Evolutionary conservation across 2,113 vertebrate species (phyloP).

Genomic region (Falcunculus frontatus): DNA sequence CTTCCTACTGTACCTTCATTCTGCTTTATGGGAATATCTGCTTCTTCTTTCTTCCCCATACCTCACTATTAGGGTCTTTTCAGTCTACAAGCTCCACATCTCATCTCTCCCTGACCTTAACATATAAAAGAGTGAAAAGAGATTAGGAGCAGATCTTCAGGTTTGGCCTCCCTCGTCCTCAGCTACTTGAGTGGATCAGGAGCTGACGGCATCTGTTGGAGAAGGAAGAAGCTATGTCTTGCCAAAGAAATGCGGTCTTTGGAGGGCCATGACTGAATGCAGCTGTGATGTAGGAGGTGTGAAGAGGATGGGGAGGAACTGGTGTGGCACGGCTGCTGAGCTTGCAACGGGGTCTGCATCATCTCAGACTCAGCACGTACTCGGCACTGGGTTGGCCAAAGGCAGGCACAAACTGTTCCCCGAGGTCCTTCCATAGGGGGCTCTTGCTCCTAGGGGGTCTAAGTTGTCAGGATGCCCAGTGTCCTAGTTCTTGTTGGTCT

Average conservation of each 20-base stretch:
- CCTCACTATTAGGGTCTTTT: background rate
- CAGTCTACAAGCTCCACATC: background rate
- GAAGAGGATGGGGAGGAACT: background rate
- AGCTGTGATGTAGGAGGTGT: constrained; percentile 11
- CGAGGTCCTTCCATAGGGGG: background rate
- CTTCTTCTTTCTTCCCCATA: background rate
- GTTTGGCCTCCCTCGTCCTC: background rate
- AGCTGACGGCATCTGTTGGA: background rate
- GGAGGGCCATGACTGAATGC: background rate
- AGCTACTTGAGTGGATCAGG: background rate
- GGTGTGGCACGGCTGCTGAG: background rate
- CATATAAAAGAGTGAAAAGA: background rate
- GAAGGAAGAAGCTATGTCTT: background rate
- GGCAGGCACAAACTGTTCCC: background rate
- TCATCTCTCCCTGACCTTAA: background rate
- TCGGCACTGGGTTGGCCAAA: background rate
- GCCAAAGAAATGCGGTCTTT: background rate
- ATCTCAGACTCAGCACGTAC: background rate
- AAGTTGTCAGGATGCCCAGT: background rate
- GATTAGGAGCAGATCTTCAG: background rate
- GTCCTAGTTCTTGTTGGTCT: background rate
- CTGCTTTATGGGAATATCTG: background rate
- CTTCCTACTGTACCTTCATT: background rate
- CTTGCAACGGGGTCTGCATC: background rate
- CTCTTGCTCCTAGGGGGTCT: background rate